These are phyloP conservation scores for Dicentrarchus labrax DNA, from an alignment of 2,113 vertebrate genomes.

Conservation along the genomic window DNA sequence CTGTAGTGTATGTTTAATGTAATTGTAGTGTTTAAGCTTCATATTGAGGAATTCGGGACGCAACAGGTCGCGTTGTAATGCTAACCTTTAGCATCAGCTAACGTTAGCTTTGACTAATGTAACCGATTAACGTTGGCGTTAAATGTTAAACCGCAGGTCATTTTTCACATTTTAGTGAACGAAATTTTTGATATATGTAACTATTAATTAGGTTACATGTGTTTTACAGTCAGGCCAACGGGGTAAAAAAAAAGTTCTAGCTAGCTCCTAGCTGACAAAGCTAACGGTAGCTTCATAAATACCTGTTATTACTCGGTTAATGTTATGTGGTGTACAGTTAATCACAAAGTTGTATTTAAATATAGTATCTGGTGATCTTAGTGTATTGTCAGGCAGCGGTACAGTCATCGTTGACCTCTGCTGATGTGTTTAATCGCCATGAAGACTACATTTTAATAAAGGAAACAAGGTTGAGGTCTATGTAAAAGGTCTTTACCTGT, in stretches of 20 bases:
- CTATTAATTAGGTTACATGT: not conserved
- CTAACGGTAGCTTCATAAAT: not conserved
- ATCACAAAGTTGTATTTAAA: not conserved
- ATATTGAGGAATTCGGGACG: not conserved
- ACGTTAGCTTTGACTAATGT: conserved; percentile 19
- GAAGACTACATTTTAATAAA: not conserved
- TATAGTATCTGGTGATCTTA: not conserved
- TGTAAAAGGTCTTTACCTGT: not conserved
- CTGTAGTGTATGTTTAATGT: not conserved
- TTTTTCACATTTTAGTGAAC: not conserved
- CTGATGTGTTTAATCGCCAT: not conserved
- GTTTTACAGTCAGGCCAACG: not conserved
- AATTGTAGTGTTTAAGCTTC: not conserved
- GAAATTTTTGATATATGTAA: accelerated
- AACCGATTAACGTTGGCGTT: not conserved
- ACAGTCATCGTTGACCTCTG: not conserved
- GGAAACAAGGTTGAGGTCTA: too few species aligned
- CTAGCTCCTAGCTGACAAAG: not conserved
- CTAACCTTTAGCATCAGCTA: conserved; percentile 63
- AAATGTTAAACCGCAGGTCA: not conserved
- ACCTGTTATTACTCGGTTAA: not conserved
- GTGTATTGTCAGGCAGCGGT: not conserved
- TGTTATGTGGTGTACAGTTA: not conserved
- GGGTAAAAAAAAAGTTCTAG: not conserved
- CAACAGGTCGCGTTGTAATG: conserved; percentile 76